Evolutionary conservation across 2,888 invertebrate genomes (phyloP).

Genomic region (Melanostoma mellinum): DNA sequence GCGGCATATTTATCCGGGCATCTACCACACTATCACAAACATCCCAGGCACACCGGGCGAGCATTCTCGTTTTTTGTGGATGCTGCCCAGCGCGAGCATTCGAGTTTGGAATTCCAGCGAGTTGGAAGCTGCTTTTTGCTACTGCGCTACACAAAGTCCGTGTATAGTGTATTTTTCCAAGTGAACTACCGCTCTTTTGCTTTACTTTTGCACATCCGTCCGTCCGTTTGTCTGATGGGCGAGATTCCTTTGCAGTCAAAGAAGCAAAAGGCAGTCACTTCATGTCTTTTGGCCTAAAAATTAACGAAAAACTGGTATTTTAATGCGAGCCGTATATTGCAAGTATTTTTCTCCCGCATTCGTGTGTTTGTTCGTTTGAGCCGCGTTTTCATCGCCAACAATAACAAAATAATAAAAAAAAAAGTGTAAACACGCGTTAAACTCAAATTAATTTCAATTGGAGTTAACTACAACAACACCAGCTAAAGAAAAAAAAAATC

Average conservation of each 20-base stretch:
- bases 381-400: constrained; percentile 53
- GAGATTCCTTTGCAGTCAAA: constrained; percentile 69
- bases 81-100: constrained; percentile 79
- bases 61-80: constrained; percentile 81
- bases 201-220: constrained; percentile 22
- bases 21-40: constrained; percentile 37
- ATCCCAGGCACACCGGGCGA: constrained; percentile 66
- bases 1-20: constrained; percentile 29
- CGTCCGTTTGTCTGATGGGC: constrained; percentile 54
- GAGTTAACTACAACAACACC: constrained; percentile 24
- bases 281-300: constrained; percentile 72
- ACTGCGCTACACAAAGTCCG: constrained; percentile 60
- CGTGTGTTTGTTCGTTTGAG: constrained; percentile 36
- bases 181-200: constrained; percentile 52
- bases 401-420: constrained; percentile 48
- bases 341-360: constrained; percentile 67
- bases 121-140: constrained; percentile 81
- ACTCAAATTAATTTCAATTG: constrained; percentile 69
- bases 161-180: constrained; percentile 58
- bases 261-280: constrained; percentile 61
- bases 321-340: constrained; percentile 57
- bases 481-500: constrained; percentile 12
- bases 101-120: constrained; percentile 82
- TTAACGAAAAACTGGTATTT: constrained; percentile 73
- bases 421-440: constrained; percentile 71